Evolutionary conservation across 2,888 invertebrate species (phyloP), one percentile per base, ranked within the genome.

Genomic region (Resseliella maxima): DNA sequence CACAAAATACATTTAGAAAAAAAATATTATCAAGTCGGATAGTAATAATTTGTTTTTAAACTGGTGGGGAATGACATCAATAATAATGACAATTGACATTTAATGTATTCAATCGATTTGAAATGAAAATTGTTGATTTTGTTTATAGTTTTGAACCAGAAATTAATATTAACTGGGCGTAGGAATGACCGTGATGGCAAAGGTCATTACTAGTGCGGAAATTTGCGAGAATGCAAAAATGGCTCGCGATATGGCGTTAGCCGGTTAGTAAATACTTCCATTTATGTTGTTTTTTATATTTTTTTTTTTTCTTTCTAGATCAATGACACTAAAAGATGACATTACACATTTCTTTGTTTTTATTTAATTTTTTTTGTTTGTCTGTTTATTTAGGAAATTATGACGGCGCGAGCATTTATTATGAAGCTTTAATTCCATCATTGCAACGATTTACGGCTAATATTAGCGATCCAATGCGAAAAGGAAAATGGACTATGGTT

Each of bases 221-320:
- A 97, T 98, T 92, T 96, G 95, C 93, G 98, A 98, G 92, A 98
- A 98, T 92, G 96, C 98, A 87, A 97, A 97, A 92, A 92, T 98
- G 91, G 99, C 98, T 87, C 93, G 99, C 89, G 98, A 99, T 93
- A 96, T 96, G 95, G 97, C 98, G 87, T 92, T 99, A 89, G 95
- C 97, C 90, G 98, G 99, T 35, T 15, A 85, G 85, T 85, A 85
- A 27, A 8, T 45, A 2, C 46, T 50, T n/a, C n/a, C n/a, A n/a
- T n/a, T n/a, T n/a, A n/a, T n/a, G 46, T 50, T 50, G 15, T 15
- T 12, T 41, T 41, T 41, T 50, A 15, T 15, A 50, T 2, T 2
- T 18, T 15, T 15, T 50, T 50, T 18, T 50, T 50, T 50, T 15
- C n/a, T n/a, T n/a, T n/a, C n/a, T 50, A 18, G 46, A 8, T 2